Percentiles rank a stretch among this genome's conserved stretches.
These are phyloP conservation scores for Lepisosteus oculatus DNA, from an alignment of 2,113 vertebrate species.

Conservation along the genomic window DNA sequence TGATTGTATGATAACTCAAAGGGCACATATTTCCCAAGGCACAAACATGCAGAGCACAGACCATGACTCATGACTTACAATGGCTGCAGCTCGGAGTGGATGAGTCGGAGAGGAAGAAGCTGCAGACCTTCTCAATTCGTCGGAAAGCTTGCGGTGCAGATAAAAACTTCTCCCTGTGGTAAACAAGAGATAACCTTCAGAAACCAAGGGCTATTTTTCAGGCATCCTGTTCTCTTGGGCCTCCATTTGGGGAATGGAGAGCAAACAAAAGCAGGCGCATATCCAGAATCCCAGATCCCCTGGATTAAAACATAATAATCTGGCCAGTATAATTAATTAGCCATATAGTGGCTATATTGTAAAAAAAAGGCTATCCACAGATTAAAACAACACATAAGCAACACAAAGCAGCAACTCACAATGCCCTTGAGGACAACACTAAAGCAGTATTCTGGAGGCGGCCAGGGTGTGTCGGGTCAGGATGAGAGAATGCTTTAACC, in stretches of 20 bases:
- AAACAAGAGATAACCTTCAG: neutral
- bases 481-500: too few species aligned
- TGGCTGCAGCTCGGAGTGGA: constrained; percentile 67
- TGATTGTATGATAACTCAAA: too few species aligned
- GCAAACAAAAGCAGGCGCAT: constrained; percentile 23
- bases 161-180: constrained; percentile 81
- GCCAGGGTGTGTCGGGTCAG: too few species aligned
- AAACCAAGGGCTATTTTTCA: too few species aligned
- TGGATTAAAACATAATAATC: too few species aligned
- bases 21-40: neutral
- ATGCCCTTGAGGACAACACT: too few species aligned
- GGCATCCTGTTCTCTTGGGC: too few species aligned
- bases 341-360: neutral
- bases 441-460: too few species aligned
- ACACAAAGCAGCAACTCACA: neutral
- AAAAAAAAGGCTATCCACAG: neutral
- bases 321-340: constrained; percentile 4
- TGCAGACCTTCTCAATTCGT: constrained; percentile 79
- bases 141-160: constrained; percentile 82
- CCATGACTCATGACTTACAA: constrained; percentile 68
- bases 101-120: constrained; percentile 80
- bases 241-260: neutral
- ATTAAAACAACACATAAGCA: neutral
- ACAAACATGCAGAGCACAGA: neutral
- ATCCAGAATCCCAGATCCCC: too few species aligned